Evolutionary conservation across 2,797 vertebrate genomes (phyloP), one percentile per base, ranked within the genome.

Genomic region (Crossoptilon crossoptilon): DNA sequence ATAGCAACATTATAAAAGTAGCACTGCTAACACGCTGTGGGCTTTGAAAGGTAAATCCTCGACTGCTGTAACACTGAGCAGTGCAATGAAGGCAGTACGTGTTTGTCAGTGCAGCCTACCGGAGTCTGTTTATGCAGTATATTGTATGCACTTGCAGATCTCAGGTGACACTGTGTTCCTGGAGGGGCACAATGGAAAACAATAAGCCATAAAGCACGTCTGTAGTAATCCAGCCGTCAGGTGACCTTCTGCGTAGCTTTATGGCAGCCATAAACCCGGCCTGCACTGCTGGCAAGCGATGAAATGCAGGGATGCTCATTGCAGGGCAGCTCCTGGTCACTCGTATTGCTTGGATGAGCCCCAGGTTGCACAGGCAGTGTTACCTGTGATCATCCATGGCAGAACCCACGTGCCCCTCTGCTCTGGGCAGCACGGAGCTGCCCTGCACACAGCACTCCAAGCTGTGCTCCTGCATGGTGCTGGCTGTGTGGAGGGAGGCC

Each of bases 271-370:
- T 35, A 75, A 66, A 69, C 8, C 53, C 29, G 66, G 11, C 1
- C 8, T 6, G 27, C 55, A 33, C 24, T 3, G 1, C 48, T 29
- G 0, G 10, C 35, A 29, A 0, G 0, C 12, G 1, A 8, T 51
- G 53, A 60, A 35, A 46, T 8, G 15, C 53, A 26, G 44, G 14
- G 39, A 4, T 31, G 55, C 33, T 29, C 10, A 14, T 53, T 41
- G 56, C 44, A 76, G 12, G 51, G 58, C 17, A 29, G 66, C 26
- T 11, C 51, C 84, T 51, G 64, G 29, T 55, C 62, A 1, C 39
- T 9, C 3, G 0, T 13, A 3, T 46, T 58, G n/a, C 43, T 46
- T 29, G 76, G 63, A 64, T 26, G 31, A 81, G 55, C 49, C 21
- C 41, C 24, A 17, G 9, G 55, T n/a, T n/a, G 27, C 73, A 58